Base-by-base conservation (phyloP, 2,797 vertebrate genomes). In the Anomalospiza imberbis region DNA sequence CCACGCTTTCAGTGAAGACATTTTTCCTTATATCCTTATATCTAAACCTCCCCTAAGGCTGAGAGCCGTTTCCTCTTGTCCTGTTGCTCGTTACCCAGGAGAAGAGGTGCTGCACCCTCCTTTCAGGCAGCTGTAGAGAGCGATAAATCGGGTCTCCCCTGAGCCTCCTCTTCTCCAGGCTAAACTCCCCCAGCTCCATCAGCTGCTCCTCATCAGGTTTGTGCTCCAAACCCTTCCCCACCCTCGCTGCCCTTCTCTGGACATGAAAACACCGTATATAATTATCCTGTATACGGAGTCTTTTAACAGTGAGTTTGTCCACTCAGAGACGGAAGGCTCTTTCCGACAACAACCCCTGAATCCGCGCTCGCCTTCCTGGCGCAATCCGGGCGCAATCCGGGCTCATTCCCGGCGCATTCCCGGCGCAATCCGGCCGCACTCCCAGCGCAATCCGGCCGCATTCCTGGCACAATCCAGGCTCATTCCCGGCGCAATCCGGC, bases 361-460 rank as follows among this genome's bases (percentile, higher is more conserved):
- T 7, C 36, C 5, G 2, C 11, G 4, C 61, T 29, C 4, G 6
- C 16, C 7, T 7, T 17, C 40, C 26, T 0, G 5, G 45, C 3
- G 5, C 40, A 57, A 6, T 29, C 15, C 5, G 4, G 24, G 51
- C n/a, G 25, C 7, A 40, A 9, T 10, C 25, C 58, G 31, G 16
- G 22, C 10, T 5, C 25, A 15, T 5, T 18, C 36, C 22, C 0
- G 2, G 22, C 10, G 7, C 25, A 15, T 6, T 18, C 36, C 22
- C 0, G 2, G 40, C 26, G 13, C 5, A n/a, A 3, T 17, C 40
- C 20, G 3, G 12, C 12, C 3, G 2, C 21, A 40, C 1, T 20
- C n/a, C 16, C 3, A 3, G 34, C 34, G 20, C 8, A 63, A 3
- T 18, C 22, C 31, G 4, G 26, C 17, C 36, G 3, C 34, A 7